phyloP scores from a whole-genome alignment of 1,140 invertebrate species.

The Apolygus lucorum region DNA sequence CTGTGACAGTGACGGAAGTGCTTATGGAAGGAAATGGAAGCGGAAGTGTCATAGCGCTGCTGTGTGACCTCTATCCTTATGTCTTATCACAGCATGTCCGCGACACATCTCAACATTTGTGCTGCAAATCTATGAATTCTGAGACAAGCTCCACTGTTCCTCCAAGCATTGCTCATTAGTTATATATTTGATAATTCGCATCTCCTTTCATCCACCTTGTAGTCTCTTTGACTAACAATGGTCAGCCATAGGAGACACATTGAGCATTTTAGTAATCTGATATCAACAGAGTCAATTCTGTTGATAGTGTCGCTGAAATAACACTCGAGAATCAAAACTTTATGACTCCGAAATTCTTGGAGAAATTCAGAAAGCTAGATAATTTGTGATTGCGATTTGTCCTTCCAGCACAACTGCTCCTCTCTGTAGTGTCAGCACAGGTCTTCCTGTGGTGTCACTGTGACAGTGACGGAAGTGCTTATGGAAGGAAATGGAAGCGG shows the following conservation, averaged over 20 bases:
- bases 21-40: background rate
- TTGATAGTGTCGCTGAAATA: background rate
- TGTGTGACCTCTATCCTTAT: slow-evolving; percentile 23
- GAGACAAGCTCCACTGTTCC: too few relatives aligned
- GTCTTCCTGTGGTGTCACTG: background rate
- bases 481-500: slow-evolving; percentile 12
- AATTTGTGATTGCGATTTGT: background rate
- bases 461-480: slow-evolving; percentile 3
- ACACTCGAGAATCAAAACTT: background rate
- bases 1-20: slow-evolving; percentile 11
- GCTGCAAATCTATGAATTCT: too few relatives aligned
- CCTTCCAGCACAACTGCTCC: slow-evolving; percentile 17
- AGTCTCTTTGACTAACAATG: too few relatives aligned
- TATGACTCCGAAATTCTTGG: too few relatives aligned
- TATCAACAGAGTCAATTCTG: too few relatives aligned
- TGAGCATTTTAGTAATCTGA: too few relatives aligned
- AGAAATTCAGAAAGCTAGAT: too few relatives aligned
- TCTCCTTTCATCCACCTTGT: too few relatives aligned
- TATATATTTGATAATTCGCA: too few relatives aligned
- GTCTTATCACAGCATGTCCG: slow-evolving; percentile 11
- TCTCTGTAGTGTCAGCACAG: slow-evolving; percentile 5
- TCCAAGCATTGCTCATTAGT: too few relatives aligned
- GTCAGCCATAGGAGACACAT: too few relatives aligned
- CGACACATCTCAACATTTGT: background rate
- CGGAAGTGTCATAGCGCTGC: slow-evolving; percentile 16